Base-by-base conservation (phyloP, 2,113 vertebrate species). In the Calypte anna region DNA sequence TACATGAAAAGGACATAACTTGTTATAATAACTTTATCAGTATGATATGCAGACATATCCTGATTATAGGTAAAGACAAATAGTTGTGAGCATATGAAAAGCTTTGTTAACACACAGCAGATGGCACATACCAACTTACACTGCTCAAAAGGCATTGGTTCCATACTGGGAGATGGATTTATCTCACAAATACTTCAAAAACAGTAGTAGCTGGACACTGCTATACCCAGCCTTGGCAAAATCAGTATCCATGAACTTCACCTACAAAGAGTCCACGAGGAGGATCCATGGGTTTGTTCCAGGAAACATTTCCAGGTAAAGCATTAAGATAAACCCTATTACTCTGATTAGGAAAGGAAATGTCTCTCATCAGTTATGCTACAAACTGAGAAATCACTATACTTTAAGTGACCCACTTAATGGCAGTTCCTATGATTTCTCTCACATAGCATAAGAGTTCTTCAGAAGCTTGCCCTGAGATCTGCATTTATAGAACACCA, bases 401-500 rank as follows among this genome's bases (percentile, higher is more conserved):
- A 51, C 27, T 18, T 48, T 5, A 20, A 63, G 59, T 53, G 75
- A 70, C 44, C 94, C 38, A n/a, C 72, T 74, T 68, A 57, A 36
- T 61, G 53, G 64, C 67, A 70, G 64, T 70, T 85, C 1, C 33
- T 79, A 1, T 36, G 30, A 88, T 83, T 88, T 75, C 64, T 70
- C 59, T 88, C 76, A 31, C 68, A 86, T 9, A 74, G 62, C 63
- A 28, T 5, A 67, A 70, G 63, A 74, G 78, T 85, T 63, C 67
- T 91, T 88, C 23, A 0, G 91, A 86, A 91, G 90, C 84, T 63
- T 90, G 90, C 90, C 90, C 92, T 30, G 82, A 95, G 91, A 91
- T 90, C 72, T 81, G 68, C 91, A 93, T 97, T 96, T 96, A 95
- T 96, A 96, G 95, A 96, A 91, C 76, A 73, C 91, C 94, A 96